Conservation (phyloP, 2,797 vertebrate genomes). For the Gymnocypris eckloni region DNA sequence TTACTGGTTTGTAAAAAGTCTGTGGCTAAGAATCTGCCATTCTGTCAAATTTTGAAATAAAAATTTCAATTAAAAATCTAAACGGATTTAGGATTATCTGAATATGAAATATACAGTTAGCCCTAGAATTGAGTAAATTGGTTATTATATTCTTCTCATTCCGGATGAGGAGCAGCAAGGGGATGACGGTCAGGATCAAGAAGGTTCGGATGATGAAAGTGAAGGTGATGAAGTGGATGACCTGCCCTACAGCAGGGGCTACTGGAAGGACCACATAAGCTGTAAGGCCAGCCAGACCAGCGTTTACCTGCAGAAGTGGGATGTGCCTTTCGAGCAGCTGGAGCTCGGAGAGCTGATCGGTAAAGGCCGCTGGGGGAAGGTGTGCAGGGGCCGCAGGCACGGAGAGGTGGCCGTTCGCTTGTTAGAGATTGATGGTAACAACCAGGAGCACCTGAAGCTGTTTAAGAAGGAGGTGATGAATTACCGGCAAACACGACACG, state of each 20-base stretch:
- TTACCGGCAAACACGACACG: conserved; percentile 96
- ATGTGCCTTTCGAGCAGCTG: conserved; percentile 95
- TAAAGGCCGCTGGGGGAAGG: conserved; percentile 96
- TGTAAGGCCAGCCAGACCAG: conserved; percentile 94
- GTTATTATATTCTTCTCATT: neutral
- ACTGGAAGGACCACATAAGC: conserved; percentile 82
- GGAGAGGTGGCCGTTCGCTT: conserved; percentile 96
- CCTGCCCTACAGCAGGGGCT: conserved; percentile 76
- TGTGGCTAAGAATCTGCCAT: too few species aligned
- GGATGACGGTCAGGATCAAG: conserved; percentile 67
- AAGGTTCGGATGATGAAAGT: conserved; percentile 71
- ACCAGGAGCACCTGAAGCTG: conserved; percentile 96
- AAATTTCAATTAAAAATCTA: neutral
- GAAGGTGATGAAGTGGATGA: conserved; percentile 90
- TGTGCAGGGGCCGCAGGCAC: conserved; percentile 95
- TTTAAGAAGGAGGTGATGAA: conserved; percentile 99
- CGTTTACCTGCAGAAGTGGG: conserved; percentile 97
- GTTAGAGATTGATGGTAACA: conserved; percentile 96
- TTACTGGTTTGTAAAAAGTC: too few species aligned
- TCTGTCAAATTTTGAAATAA: too few species aligned
- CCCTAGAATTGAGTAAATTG: neutral
- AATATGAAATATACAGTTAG: neutral
- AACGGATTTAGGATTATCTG: neutral
- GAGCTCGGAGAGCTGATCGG: conserved; percentile 94
- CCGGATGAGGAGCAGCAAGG: conserved; percentile 51